Evolutionary conservation across 2,113 vertebrate species (phyloP).

Genomic region (Hemichromis elongatus): DNA sequence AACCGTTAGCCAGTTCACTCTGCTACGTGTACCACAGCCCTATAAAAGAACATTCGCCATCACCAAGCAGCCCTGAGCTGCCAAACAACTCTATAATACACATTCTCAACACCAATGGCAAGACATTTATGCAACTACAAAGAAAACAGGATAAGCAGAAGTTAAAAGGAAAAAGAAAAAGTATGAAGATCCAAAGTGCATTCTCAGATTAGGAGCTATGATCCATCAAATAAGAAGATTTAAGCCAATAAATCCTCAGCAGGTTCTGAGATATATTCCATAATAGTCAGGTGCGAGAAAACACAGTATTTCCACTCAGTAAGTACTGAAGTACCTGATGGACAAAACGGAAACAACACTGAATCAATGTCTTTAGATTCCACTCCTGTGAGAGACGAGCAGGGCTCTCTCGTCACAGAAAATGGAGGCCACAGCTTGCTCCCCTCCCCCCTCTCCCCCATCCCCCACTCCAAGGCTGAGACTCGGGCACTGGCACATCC

Average conservation of each 20-base stretch:
- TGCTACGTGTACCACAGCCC: constrained; percentile 48
- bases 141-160: constrained; percentile 15
- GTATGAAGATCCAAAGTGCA: constrained; percentile 53
- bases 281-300: constrained; percentile 41
- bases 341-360: constrained; percentile 63
- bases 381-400: constrained; percentile 72
- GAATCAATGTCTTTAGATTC: constrained; percentile 67
- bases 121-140: constrained; percentile 37
- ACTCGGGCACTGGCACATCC: constrained; percentile 72
- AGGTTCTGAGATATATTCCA: constrained; percentile 63
- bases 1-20: constrained; percentile 44
- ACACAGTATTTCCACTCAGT: constrained; percentile 47
- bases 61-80: constrained; percentile 11
- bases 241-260: constrained; percentile 62
- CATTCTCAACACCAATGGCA: not conserved
- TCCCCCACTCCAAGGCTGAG: constrained; percentile 69
- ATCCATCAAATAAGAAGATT: constrained; percentile 55
- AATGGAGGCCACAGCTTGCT: constrained; percentile 77
- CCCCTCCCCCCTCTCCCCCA: constrained; percentile 74
- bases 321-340: constrained; percentile 60
- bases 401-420: constrained; percentile 76
- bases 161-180: not conserved
- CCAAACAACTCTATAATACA: not conserved
- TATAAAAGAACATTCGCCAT: constrained; percentile 28
- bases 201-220: constrained; percentile 57